phyloP scores from a whole-genome alignment of 2,888 invertebrate species.

The Epiblema foenella region DNA sequence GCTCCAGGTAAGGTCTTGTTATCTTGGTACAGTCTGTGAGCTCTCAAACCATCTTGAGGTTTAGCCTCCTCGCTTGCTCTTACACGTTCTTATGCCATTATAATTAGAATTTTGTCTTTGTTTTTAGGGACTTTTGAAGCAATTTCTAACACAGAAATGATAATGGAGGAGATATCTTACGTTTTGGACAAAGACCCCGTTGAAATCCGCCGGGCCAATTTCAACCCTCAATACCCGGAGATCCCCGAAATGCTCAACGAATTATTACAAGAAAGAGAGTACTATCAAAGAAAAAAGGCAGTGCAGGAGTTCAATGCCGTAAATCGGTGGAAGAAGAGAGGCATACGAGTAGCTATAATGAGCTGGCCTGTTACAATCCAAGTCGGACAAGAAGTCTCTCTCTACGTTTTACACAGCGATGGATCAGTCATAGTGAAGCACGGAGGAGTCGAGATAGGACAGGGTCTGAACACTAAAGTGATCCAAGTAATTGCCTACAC shows the following conservation, averaged over 20 bases:
- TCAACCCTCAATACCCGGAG: slow-evolving; percentile 61
- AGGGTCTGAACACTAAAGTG: slow-evolving; percentile 90
- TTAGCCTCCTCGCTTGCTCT: no score
- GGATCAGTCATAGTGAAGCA: slow-evolving; percentile 89
- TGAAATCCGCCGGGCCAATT: slow-evolving; percentile 84
- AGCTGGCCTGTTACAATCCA: slow-evolving; percentile 85
- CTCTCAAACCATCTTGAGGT: no score
- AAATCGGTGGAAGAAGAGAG: slow-evolving; percentile 93
- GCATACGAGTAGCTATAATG: slow-evolving; percentile 88
- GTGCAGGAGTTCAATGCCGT: slow-evolving; percentile 83
- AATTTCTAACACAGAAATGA: slow-evolving; percentile 84
- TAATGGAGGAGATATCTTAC: slow-evolving; percentile 88
- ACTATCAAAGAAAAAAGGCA: slow-evolving; percentile 72
- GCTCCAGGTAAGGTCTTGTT: slow-evolving; percentile 85
- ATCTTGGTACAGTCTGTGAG: no score
- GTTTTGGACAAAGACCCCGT: slow-evolving; percentile 83
- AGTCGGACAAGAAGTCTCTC: slow-evolving; percentile 83
- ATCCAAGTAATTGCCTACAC: slow-evolving; percentile 87
- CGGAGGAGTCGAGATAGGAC: slow-evolving; percentile 91
- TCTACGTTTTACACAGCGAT: slow-evolving; percentile 89
- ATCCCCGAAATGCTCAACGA: slow-evolving; percentile 79
- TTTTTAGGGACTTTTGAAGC: slow-evolving; percentile 84
- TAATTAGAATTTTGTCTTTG: no score
- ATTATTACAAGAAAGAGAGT: slow-evolving; percentile 74
- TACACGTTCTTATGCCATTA: no score